Percentiles rank a stretch among this genome's conserved stretches.
Conservation (phyloP, 2,888 invertebrate genomes). For the Chymomyza fuscimana region DNA sequence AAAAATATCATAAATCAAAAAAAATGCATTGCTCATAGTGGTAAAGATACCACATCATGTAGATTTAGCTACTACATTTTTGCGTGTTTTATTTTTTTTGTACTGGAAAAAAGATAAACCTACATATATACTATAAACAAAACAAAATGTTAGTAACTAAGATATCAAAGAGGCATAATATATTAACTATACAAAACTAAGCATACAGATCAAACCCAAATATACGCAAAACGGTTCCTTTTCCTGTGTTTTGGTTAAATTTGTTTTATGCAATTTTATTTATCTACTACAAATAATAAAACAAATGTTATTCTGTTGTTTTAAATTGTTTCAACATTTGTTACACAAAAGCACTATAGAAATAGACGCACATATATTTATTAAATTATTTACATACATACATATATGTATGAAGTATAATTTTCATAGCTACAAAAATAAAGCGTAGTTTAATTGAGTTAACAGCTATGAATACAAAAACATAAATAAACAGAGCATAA, state of each 20-base stretch:
- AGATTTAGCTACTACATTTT: not conserved
- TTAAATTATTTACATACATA: not conserved
- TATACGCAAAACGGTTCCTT: constrained; percentile 53
- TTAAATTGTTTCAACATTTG: constrained; percentile 60
- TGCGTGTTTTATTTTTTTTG: not conserved
- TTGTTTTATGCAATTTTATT: constrained; percentile 38
- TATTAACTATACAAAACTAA: constrained; percentile 48
- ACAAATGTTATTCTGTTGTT: constrained; percentile 9
- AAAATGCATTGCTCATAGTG: not conserved
- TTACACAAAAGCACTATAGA: constrained; percentile 61
- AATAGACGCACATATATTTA: constrained; percentile 37
- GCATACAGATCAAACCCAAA: constrained; percentile 24
- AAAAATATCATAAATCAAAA: not conserved
- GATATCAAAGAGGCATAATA: constrained; percentile 37
- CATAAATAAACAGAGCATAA: constrained; percentile 15
- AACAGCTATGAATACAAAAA: constrained; percentile 17
- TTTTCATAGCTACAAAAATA: not conserved
- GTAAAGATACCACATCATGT: not conserved
- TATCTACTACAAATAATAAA: constrained; percentile 33
- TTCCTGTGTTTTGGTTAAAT: constrained; percentile 45
- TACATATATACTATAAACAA: not conserved
- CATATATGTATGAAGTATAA: constrained; percentile 27
- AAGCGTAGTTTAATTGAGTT: constrained; percentile 33
- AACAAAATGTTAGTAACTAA: not conserved
- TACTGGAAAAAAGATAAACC: not conserved